Base-by-base conservation (phyloP, 1,140 invertebrate species). In the Periplaneta americana region DNA sequence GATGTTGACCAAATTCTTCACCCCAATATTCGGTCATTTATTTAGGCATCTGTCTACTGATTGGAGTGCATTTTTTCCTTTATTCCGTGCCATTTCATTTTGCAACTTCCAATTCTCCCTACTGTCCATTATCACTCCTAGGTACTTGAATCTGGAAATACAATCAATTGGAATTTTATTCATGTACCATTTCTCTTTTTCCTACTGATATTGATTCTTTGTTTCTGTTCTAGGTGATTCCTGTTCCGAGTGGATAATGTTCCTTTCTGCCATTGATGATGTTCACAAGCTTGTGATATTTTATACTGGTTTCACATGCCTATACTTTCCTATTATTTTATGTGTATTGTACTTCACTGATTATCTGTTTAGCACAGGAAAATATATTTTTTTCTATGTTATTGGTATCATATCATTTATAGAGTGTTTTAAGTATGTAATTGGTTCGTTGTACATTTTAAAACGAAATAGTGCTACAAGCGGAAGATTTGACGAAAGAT, bases 281-380 rank as follows among this genome's bases (percentile, higher is more conserved):
- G 37, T 32, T 31, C 35, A 75, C 5, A 77, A 48, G 34, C 75
- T 81, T 31, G 81, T 78, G 8, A 17, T 39, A 48, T 81, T 81
- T 74, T 78, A 81, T 18, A 39, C 35, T 48, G 76, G 32, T 6
- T 31, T 33, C 36, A 89, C 88, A 0, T 88, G 88, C 48, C 87
- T 88, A 83, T 89, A 89, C 78, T 87, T 89, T 39, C 84, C 87
- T 18, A 86, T 84, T 22, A 88, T 89, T 76, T 80, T 89, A 31
- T 84, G 86, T 79, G 82, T 88, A 17, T 84, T 89, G 22, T 86
- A 88, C 34, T 84, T 87, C 75, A 89, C 86, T 76, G 85, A 88
- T 15, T 87, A 86, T 57, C 82, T 89, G 11, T 87, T 88, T 79
- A 87, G 86, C 79, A 84, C 89, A 74, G 88, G 87, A 81, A 87